These are phyloP conservation scores for Pheosia gnoma DNA, from an alignment of 2,888 invertebrate genomes.

Conservation along the genomic window DNA sequence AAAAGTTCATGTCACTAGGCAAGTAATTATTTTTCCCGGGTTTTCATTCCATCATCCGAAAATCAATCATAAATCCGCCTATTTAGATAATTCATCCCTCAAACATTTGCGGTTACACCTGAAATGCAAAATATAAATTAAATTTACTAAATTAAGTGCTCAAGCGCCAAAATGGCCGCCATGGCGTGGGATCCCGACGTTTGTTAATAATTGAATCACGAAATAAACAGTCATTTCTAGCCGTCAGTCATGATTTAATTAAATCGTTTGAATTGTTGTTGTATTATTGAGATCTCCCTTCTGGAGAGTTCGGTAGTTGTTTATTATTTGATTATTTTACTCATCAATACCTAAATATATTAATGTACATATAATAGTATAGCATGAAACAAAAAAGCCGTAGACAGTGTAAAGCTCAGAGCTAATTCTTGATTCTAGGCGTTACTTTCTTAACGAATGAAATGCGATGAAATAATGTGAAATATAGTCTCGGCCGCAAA, in stretches of 20 bases:
- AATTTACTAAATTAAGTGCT: slow-evolving; percentile 46
- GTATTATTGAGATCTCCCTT: slow-evolving; percentile 13
- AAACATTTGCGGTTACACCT: slow-evolving; percentile 60
- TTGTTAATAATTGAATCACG: slow-evolving; percentile 37
- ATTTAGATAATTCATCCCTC: slow-evolving; percentile 57
- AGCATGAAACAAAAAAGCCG: too few species aligned
- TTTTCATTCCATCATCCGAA: neutral
- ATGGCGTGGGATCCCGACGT: slow-evolving; percentile 12
- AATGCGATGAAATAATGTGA: too few species aligned
- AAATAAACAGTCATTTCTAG: slow-evolving; percentile 24
- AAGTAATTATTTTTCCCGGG: too few species aligned
- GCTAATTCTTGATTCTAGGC: too few species aligned
- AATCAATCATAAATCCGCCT: slow-evolving; percentile 24
- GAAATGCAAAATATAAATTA: slow-evolving; percentile 48
- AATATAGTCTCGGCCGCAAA: too few species aligned
- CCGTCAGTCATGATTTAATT: slow-evolving; percentile 40
- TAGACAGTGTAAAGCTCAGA: too few species aligned
- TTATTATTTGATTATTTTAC: too few species aligned
- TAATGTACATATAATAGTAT: too few species aligned
- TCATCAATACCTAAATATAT: too few species aligned
- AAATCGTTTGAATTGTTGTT: slow-evolving; percentile 19
- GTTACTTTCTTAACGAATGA: too few species aligned
- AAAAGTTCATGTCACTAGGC: too few species aligned
- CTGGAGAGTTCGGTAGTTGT: too few species aligned
- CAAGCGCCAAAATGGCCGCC: slow-evolving; percentile 36